phyloP scores from a whole-genome alignment of 1,140 invertebrate genomes.

The Nasonia longicornis region DNA sequence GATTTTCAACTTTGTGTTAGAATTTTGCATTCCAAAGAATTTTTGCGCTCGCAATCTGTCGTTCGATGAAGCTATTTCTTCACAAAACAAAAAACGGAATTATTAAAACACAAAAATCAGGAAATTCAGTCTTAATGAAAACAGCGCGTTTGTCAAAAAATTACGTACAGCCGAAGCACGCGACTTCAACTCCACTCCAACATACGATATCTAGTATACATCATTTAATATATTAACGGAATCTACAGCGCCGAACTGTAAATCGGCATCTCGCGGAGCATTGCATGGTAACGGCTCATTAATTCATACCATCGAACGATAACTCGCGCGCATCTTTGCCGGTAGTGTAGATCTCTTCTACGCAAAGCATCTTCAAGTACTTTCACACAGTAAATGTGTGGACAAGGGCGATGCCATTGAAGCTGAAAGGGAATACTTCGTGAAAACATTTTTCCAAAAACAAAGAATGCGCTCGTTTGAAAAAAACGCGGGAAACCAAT shows the following conservation, averaged over 20 bases:
- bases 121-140: background rate
- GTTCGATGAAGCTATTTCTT: too few relatives aligned
- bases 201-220: background rate
- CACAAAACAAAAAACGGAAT: too few relatives aligned
- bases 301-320: conserved; percentile 34
- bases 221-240: conserved; percentile 34
- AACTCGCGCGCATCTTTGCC: background rate
- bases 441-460: too few relatives aligned
- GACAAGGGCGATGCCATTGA: too few relatives aligned
- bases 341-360: conserved; percentile 29
- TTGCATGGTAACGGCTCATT: conserved; percentile 31
- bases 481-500: background rate
- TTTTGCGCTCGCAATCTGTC: too few relatives aligned
- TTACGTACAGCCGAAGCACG: background rate
- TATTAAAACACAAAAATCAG: background rate
- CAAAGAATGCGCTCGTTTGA: background rate
- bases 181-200: background rate
- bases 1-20: too few relatives aligned
- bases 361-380: too few relatives aligned
- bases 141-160: background rate
- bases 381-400: too few relatives aligned
- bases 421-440: too few relatives aligned
- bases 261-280: background rate
- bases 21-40: too few relatives aligned
- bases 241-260: conserved; percentile 26